Conservation (phyloP, 2,113 vertebrate genomes). For the Alexandromys fortis region DNA sequence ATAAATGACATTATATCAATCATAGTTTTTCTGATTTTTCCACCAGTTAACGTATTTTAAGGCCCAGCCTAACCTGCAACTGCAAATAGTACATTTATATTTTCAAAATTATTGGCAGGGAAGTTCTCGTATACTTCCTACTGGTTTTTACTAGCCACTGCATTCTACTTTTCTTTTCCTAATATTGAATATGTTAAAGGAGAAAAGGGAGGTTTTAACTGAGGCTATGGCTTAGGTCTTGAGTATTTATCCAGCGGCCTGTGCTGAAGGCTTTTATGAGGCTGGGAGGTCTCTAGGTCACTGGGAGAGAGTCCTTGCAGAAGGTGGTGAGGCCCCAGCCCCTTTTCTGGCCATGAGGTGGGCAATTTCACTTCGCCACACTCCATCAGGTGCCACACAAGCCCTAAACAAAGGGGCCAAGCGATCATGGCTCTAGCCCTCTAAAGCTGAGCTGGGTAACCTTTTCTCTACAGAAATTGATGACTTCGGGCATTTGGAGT, state of each 20-base stretch:
- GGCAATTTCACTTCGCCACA: neutral
- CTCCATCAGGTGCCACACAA: neutral
- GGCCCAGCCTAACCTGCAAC: neutral
- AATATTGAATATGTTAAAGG: neutral
- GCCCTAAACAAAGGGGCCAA: neutral
- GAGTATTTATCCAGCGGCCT: neutral
- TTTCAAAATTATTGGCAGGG: neutral
- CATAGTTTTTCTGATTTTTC: neutral
- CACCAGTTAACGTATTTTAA: neutral
- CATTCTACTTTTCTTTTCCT: neutral
- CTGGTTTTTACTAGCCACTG: neutral
- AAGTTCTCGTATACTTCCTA: neutral
- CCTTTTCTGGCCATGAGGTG: neutral
- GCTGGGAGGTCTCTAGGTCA: neutral
- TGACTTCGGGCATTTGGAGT: neutral
- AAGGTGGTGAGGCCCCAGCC: neutral
- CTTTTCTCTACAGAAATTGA: neutral
- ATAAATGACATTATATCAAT: neutral
- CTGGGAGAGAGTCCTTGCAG: neutral
- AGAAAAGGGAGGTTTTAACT: neutral
- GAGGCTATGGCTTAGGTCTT: neutral
- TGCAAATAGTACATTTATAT: accelerated
- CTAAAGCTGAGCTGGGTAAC: neutral
- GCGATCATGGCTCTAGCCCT: neutral
- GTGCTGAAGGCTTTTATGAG: neutral